Conservation (phyloP, 1,140 invertebrate species). For the Eurosta solidaginis region DNA sequence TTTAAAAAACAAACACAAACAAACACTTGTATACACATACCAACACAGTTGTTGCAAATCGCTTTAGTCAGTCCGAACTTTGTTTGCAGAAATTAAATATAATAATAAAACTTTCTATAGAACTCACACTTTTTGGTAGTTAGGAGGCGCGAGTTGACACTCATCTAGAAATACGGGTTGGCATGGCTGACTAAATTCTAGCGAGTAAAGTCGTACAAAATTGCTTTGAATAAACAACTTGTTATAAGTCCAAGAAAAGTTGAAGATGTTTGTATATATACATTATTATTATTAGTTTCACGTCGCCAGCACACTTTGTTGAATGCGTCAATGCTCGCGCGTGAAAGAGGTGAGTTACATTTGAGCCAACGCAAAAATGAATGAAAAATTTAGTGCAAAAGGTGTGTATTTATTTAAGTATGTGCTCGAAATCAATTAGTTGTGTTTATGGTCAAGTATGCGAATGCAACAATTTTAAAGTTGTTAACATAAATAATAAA, state of each 20-base stretch:
- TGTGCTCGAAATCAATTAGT: no score
- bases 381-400: neutral
- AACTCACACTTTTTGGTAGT: neutral
- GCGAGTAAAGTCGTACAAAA: neutral
- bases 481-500: neutral
- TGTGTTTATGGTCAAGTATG: neutral
- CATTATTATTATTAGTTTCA: neutral
- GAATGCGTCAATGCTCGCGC: slow-evolving; percentile 8
- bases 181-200: neutral
- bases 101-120: neutral
- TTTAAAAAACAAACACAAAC: neutral
- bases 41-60: neutral
- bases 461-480: neutral
- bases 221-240: neutral
- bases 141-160: slow-evolving; percentile 4
- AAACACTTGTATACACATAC: neutral
- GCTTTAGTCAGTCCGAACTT: neutral
- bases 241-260: neutral
- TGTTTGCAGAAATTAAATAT: neutral
- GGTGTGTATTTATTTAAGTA: neutral
- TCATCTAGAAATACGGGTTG: slow-evolving; percentile 12
- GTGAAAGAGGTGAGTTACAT: neutral
- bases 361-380: neutral
- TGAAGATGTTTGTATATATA: neutral
- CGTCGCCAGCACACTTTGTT: slow-evolving; percentile 12